These are phyloP conservation scores for Magallana ariakensis DNA, from an alignment of 1,140 invertebrate genomes.

Conservation along the genomic window DNA sequence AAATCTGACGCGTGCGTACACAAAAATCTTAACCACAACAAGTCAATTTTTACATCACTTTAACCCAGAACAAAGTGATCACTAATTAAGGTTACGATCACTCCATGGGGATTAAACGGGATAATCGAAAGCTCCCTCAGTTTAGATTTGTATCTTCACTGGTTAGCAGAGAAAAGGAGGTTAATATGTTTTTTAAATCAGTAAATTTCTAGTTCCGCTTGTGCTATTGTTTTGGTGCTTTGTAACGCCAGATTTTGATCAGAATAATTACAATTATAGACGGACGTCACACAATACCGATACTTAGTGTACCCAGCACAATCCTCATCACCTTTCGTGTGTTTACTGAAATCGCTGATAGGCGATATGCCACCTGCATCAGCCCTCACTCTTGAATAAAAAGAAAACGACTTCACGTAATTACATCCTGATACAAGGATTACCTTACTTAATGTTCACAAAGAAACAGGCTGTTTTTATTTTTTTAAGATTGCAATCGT, in stretches of 20 bases:
- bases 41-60: slow-evolving; percentile 3
- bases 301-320: neutral
- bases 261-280: neutral
- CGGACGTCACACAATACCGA: neutral
- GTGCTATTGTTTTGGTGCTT: neutral
- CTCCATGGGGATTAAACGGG: neutral
- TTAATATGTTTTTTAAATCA: slow-evolving; percentile 5
- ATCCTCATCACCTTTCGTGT: neutral
- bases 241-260: neutral
- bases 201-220: neutral
- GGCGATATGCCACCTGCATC: neutral
- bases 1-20: neutral
- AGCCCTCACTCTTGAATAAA: neutral
- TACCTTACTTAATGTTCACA: neutral
- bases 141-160: slow-evolving; percentile 7
- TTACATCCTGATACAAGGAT: neutral
- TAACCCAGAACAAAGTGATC: neutral
- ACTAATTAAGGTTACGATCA: neutral
- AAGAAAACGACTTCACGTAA: neutral
- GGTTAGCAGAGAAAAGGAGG: neutral
- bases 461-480: too few species aligned
- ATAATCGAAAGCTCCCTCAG: neutral
- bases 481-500: too few species aligned
- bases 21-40: neutral
- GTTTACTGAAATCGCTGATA: neutral